phyloP scores from a whole-genome alignment of 1,140 invertebrate species.

The Apis dorsata region DNA sequence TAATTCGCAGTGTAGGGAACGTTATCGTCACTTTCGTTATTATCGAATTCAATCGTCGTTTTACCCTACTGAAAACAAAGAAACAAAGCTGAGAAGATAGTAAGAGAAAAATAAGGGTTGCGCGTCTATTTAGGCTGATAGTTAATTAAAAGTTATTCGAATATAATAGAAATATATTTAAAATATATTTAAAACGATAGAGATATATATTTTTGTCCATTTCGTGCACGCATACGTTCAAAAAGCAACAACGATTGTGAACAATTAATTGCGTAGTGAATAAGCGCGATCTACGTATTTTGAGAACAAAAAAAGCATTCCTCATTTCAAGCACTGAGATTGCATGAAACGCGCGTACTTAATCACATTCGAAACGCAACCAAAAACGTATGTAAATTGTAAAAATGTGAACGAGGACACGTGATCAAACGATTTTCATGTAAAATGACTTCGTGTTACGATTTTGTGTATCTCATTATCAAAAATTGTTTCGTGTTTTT shows the following conservation, averaged over 20 bases:
- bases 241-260: conserved; percentile 16
- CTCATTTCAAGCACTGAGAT: conserved; percentile 32
- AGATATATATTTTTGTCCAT: background rate
- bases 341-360: conserved; percentile 34
- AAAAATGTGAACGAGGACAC: conserved; percentile 49
- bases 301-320: conserved; percentile 25
- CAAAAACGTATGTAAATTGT: background rate
- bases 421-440: conserved; percentile 26
- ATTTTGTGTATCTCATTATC: background rate
- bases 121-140: conserved; percentile 17
- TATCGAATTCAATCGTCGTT: too few species aligned
- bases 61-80: background rate
- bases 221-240: conserved; percentile 24
- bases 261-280: conserved; percentile 19
- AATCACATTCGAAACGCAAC: conserved; percentile 4
- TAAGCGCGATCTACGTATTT: conserved; percentile 38
- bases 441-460: background rate
- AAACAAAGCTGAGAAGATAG: background rate
- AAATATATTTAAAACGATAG: background rate
- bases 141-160: background rate
- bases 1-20: background rate
- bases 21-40: background rate
- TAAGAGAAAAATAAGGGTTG: background rate
- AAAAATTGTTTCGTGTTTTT: background rate
- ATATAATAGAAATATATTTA: background rate